Conservation (phyloP, 2,888 invertebrate genomes). For the Noctua fimbriata region DNA sequence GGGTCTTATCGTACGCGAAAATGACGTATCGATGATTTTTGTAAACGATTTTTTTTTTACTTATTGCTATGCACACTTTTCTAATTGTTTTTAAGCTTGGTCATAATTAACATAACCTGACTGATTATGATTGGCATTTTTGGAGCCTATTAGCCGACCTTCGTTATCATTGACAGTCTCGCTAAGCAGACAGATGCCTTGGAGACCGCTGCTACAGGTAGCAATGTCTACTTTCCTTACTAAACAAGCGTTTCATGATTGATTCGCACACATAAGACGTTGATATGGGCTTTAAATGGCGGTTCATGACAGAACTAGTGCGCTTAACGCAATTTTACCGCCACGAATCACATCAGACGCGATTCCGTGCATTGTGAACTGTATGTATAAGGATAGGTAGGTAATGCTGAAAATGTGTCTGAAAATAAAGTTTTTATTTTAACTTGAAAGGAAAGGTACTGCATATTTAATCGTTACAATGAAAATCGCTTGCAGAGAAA, state of each 20-base stretch:
- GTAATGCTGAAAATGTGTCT: background rate
- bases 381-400: background rate
- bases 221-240: background rate
- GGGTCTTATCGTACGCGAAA: constrained; percentile 27
- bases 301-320: background rate
- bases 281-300: too few relatives aligned
- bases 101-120: background rate
- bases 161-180: background rate
- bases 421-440: background rate
- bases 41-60: background rate
- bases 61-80: constrained; percentile 27
- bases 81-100: background rate
- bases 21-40: constrained; percentile 21
- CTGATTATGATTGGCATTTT: background rate
- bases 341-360: background rate
- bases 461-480: constrained; percentile 35
- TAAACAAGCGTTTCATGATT: background rate
- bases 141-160: background rate
- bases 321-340: background rate
- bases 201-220: background rate
- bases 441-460: background rate
- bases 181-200: background rate
- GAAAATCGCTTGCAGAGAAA: constrained; percentile 36
- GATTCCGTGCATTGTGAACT: background rate
- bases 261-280: too few relatives aligned